phyloP scores from a whole-genome alignment of 2,113 vertebrate genomes.

The Scophthalmus maximus region DNA sequence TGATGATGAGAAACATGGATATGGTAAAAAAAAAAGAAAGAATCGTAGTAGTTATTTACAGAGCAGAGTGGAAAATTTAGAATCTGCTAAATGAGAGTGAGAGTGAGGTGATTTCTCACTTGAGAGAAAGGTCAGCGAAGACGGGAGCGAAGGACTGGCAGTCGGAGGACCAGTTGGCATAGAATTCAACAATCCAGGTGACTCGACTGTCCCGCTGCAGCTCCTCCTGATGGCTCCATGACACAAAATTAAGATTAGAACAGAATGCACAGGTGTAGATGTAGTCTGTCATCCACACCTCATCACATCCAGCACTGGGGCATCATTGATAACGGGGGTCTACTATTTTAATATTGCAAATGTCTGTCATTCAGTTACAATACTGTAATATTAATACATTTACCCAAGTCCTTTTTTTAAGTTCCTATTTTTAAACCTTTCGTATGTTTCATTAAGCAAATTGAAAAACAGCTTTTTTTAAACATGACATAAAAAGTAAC shows the following conservation, averaged over 20 bases:
- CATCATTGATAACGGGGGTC: too few relatives aligned
- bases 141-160: conserved; percentile 95
- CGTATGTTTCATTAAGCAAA: too few relatives aligned
- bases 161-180: conserved; percentile 96
- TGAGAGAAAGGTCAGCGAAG: conserved; percentile 93
- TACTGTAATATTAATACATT: too few relatives aligned
- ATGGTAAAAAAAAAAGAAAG: too few relatives aligned
- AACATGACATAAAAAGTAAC: too few relatives aligned
- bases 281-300: too few relatives aligned
- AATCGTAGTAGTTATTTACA: background rate
- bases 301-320: too few relatives aligned
- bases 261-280: background rate
- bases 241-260: background rate
- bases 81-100: conserved; percentile 31
- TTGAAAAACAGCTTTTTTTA: too few relatives aligned
- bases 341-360: background rate
- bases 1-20: too few relatives aligned
- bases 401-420: too few relatives aligned
- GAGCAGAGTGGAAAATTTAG: background rate
- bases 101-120: conserved; percentile 76
- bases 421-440: too few relatives aligned
- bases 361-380: too few relatives aligned
- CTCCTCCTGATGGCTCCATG: conserved; percentile 86
- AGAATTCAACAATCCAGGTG: conserved; percentile 96
- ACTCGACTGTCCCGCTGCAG: conserved; percentile 88